Percentiles rank a stretch among this genome's conserved stretches.
Evolutionary conservation across 2,113 vertebrate genomes (phyloP).

Genomic region (Upupa epops): DNA sequence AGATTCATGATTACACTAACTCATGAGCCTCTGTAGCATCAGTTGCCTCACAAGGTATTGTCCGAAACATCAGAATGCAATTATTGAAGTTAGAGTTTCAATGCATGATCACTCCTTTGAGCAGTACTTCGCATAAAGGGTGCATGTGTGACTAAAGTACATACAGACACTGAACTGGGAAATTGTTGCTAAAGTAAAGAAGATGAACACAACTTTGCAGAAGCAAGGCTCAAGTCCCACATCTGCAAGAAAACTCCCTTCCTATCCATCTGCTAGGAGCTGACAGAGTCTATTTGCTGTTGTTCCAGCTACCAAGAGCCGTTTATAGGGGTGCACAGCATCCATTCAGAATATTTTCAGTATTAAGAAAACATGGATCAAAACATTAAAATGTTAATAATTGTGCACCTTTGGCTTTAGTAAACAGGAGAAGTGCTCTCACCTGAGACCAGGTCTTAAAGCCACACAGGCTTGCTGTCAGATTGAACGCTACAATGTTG

Average conservation of each 20-base stretch:
- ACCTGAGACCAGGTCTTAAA: not conserved
- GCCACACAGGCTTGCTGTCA: not conserved
- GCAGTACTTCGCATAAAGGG: not conserved
- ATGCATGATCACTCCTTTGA: not conserved
- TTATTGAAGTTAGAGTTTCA: not conserved
- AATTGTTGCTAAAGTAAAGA: not conserved
- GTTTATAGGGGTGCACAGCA: not conserved
- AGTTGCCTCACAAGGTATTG: not conserved
- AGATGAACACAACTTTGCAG: not conserved
- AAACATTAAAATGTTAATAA: not conserved
- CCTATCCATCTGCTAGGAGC: not conserved
- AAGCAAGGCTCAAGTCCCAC: not conserved
- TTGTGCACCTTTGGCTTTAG: not conserved
- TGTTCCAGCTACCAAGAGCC: not conserved
- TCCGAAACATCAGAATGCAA: not conserved
- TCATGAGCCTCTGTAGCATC: not conserved
- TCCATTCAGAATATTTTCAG: not conserved
- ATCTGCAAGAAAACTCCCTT: slow-evolving; percentile 40
- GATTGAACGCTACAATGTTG: too few relatives aligned
- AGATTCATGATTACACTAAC: not conserved
- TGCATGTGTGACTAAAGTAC: not conserved
- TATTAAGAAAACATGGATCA: too few relatives aligned
- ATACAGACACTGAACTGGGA: not conserved
- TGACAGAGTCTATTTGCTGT: not conserved
- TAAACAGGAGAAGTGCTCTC: not conserved